phyloP scores from a whole-genome alignment of 2,797 vertebrate species.

The Parauchenoglanis ngamensis region DNA sequence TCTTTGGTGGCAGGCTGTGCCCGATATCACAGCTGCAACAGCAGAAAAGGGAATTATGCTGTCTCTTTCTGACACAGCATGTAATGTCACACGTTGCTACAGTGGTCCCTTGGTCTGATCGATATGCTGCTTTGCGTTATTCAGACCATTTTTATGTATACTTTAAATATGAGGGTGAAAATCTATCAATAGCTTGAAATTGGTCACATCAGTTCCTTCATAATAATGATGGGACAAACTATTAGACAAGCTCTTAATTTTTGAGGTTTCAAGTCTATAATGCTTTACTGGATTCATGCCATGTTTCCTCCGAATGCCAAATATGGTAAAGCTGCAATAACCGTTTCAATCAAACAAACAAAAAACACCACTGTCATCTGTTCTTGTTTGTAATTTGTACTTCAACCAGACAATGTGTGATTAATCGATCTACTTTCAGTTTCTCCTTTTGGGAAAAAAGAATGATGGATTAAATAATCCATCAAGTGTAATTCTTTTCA shows the following conservation, averaged over 20 bases:
- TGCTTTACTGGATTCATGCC: not conserved
- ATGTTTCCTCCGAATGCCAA: not conserved
- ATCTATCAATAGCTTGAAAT: not conserved
- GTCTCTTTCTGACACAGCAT: not conserved
- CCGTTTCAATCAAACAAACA: constrained; percentile 5
- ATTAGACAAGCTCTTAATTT: not conserved
- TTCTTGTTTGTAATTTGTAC: not conserved
- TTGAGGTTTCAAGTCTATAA: not conserved
- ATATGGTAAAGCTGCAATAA: not conserved
- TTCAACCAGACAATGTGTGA: not conserved
- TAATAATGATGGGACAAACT: not conserved
- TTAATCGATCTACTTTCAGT: not conserved
- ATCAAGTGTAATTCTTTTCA: not conserved
- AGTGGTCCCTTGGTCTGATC: no score
- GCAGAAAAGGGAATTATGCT: constrained; percentile 9
- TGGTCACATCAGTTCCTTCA: not conserved
- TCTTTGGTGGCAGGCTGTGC: not conserved
- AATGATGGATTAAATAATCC: not conserved
- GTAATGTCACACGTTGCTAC: not conserved
- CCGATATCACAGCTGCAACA: constrained; percentile 13
- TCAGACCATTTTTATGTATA: not conserved
- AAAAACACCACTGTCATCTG: not conserved
- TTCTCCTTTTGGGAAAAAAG: not conserved
- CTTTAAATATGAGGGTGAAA: not conserved
- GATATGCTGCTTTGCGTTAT: not conserved